Evolutionary conservation across 2,113 vertebrate species (phyloP).

Genomic region (Perca fluviatilis): DNA sequence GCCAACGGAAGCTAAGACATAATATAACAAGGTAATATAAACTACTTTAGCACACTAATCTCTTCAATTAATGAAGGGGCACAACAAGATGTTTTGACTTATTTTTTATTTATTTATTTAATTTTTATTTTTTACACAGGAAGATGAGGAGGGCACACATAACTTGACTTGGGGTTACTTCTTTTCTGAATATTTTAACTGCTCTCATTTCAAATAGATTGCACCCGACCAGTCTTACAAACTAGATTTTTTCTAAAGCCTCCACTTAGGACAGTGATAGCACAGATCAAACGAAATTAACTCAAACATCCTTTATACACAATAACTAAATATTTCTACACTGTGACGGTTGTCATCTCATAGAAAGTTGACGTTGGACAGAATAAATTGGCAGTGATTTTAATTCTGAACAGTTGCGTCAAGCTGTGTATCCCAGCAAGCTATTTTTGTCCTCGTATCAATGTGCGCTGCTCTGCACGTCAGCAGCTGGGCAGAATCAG

Average conservation of each 20-base stretch:
- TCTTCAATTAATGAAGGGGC: slow-evolving; percentile 2
- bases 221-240: not conserved
- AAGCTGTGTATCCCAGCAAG: slow-evolving; percentile 53
- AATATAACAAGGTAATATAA: slow-evolving; percentile 12
- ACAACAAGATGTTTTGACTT: slow-evolving; percentile 15
- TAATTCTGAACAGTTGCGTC: slow-evolving; percentile 55
- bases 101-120: no score
- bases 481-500: slow-evolving; percentile 75
- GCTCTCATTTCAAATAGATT: slow-evolving; percentile 1
- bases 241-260: not conserved
- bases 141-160: slow-evolving; percentile 18
- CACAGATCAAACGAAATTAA: not conserved
- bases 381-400: slow-evolving; percentile 35
- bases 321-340: not conserved
- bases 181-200: slow-evolving; percentile 21
- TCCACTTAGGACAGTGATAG: slow-evolving; percentile 3
- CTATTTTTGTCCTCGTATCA: slow-evolving; percentile 76
- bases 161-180: slow-evolving; percentile 23
- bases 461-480: slow-evolving; percentile 66
- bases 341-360: slow-evolving; percentile 6
- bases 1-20: slow-evolving; percentile 4
- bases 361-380: slow-evolving; percentile 33
- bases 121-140: not conserved
- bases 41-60: slow-evolving; percentile 38
- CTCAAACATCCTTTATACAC: not conserved